Evolutionary conservation across 2,797 vertebrate genomes (phyloP).

Genomic region (Ataeniobius toweri): DNA sequence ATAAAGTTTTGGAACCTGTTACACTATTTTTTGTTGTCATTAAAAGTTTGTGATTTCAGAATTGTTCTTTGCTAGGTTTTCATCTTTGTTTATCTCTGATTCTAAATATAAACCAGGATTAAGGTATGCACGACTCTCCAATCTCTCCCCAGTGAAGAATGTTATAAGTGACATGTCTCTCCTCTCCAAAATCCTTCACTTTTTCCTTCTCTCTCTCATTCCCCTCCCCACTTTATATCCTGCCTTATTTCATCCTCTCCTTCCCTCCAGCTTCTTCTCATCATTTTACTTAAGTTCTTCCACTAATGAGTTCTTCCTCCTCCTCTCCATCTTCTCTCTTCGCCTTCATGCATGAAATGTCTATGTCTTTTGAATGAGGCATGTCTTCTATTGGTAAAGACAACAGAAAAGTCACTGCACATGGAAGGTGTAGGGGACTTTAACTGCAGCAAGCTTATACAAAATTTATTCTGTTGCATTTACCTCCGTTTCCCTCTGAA

Average conservation of each 20-base stretch:
- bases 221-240: conserved; percentile 58
- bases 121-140: conserved; percentile 48
- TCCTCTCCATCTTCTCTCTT: conserved; percentile 14
- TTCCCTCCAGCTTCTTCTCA: conserved; percentile 72
- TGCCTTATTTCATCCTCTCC: conserved; percentile 66
- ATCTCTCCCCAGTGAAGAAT: conserved; percentile 42
- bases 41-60: conserved; percentile 3
- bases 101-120: conserved; percentile 62
- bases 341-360: conserved; percentile 3
- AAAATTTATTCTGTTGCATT: conserved; percentile 7
- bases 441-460: neutral
- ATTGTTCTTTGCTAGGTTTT: neutral
- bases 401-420: conserved; percentile 9
- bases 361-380: conserved; percentile 41
- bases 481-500: neutral
- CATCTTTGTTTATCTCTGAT: conserved; percentile 33
- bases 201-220: conserved; percentile 23
- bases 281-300: conserved; percentile 75
- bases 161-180: conserved; percentile 64
- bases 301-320: conserved; percentile 69
- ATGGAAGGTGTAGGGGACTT: neutral
- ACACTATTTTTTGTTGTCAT: neutral
- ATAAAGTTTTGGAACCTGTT: neutral
- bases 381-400: conserved; percentile 14
- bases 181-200: conserved; percentile 47